Evolutionary conservation across 2,888 invertebrate genomes (phyloP).

Genomic region (Caenorhabditis sp.): DNA sequence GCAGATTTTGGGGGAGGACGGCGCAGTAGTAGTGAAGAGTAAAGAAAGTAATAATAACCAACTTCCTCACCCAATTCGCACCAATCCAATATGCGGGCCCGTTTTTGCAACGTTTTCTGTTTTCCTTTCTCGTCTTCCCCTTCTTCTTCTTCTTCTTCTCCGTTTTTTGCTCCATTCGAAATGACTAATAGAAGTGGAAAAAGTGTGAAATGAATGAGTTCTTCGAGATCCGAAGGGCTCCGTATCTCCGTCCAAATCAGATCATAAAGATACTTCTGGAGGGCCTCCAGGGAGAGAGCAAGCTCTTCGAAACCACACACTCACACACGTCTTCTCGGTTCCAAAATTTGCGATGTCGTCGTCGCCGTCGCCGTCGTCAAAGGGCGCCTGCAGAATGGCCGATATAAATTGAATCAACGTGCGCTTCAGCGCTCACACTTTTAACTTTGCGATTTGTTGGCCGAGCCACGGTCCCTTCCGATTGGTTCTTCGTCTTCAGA

Average conservation of each 20-base stretch:
- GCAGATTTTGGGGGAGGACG: conserved; percentile 13
- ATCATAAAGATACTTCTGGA: conserved; percentile 12
- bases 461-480: conserved; percentile 12
- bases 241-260: conserved; percentile 20
- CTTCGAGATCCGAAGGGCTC: no score
- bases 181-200: conserved; percentile 4
- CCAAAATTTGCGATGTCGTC: background rate
- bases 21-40: background rate
- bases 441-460: conserved; percentile 22
- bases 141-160: no score
- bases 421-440: conserved; percentile 52
- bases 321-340: conserved; percentile 4
- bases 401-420: conserved; percentile 45
- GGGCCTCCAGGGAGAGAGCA: background rate
- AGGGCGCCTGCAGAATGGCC: background rate
- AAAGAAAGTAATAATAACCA: conserved; percentile 37
- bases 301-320: no score
- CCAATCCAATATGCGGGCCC: background rate
- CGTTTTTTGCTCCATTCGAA: no score
- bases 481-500: background rate
- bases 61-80: background rate
- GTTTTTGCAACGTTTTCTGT: conserved; percentile 8
- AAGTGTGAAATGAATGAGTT: conserved; percentile 1
- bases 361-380: conserved; percentile 1
- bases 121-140: conserved; percentile 6